These are phyloP conservation scores for Sarcophilus harrisii DNA, from an alignment of 2,797 vertebrate genomes.

Conservation along the genomic window DNA sequence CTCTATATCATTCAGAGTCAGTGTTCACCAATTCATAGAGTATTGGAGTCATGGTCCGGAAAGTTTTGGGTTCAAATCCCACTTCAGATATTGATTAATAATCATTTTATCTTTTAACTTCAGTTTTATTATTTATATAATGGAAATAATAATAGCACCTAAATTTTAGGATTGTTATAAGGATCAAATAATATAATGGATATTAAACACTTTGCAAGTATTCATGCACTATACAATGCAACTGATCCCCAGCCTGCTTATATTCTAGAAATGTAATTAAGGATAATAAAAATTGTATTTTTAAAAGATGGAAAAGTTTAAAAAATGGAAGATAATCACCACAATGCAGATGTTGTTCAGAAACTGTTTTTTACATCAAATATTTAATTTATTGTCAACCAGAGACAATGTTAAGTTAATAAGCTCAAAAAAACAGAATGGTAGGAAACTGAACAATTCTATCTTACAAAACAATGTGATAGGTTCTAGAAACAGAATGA, in stretches of 20 bases:
- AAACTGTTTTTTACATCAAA: neutral
- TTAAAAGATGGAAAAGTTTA: neutral
- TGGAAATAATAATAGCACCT: neutral
- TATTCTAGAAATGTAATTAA: neutral
- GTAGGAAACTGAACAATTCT: neutral
- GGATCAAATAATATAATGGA: neutral
- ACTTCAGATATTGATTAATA: neutral
- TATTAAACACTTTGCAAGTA: neutral
- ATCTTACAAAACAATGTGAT: neutral
- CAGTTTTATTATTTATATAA: neutral
- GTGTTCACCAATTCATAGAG: neutral
- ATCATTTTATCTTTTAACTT: neutral
- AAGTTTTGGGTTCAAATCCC: neutral
- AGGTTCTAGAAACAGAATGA: neutral
- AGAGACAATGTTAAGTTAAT: neutral
- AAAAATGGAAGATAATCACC: neutral
- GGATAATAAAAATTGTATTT: neutral
- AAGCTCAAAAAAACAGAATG: neutral
- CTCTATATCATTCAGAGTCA: neutral
- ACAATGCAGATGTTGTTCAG: neutral
- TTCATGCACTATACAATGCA: neutral
- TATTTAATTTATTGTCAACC: neutral
- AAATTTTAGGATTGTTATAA: neutral
- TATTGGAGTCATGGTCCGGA: neutral
- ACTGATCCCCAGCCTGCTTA: neutral